A percentile compares a stretch with the other conserved stretches of the same genome.
Evolutionary conservation across 2,888 invertebrate species (phyloP).

Genomic region (Xanthorhoe spadicearia): DNA sequence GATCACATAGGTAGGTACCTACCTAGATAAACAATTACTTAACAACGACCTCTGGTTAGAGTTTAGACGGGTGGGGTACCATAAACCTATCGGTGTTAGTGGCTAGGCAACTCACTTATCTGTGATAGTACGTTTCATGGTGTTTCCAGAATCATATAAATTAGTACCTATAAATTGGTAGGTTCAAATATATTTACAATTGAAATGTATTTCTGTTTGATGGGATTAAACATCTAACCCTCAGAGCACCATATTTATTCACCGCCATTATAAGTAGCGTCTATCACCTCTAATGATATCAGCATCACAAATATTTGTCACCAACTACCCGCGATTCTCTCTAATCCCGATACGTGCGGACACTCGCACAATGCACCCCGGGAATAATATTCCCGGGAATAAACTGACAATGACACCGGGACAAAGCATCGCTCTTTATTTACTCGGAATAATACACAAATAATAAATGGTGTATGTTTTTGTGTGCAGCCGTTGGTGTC

Average conservation of each 20-base stretch:
- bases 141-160: too few relatives aligned
- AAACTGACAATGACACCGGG: constrained; percentile 61
- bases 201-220: not conserved
- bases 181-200: too few relatives aligned
- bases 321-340: constrained; percentile 64
- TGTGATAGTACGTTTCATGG: too few relatives aligned
- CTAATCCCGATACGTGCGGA: constrained; percentile 32
- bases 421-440: constrained; percentile 75
- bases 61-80: too few relatives aligned
- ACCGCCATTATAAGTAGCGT: constrained; percentile 26
- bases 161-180: too few relatives aligned
- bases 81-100: too few relatives aligned
- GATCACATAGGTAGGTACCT: too few relatives aligned
- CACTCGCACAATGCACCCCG: constrained; percentile 46
- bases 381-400: constrained; percentile 33
- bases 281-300: constrained; percentile 35
- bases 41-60: too few relatives aligned
- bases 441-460: constrained; percentile 81
- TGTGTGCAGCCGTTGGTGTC: constrained; percentile 73
- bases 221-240: not conserved
- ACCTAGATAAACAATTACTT: too few relatives aligned
- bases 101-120: too few relatives aligned
- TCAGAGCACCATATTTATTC: constrained; percentile 18
- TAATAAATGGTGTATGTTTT: constrained; percentile 75
- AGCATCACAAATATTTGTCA: constrained; percentile 75